Evolutionary conservation across 2,113 vertebrate genomes (phyloP), one percentile per base, ranked within the genome.

Genomic region (Xyliphius kryptos): DNA sequence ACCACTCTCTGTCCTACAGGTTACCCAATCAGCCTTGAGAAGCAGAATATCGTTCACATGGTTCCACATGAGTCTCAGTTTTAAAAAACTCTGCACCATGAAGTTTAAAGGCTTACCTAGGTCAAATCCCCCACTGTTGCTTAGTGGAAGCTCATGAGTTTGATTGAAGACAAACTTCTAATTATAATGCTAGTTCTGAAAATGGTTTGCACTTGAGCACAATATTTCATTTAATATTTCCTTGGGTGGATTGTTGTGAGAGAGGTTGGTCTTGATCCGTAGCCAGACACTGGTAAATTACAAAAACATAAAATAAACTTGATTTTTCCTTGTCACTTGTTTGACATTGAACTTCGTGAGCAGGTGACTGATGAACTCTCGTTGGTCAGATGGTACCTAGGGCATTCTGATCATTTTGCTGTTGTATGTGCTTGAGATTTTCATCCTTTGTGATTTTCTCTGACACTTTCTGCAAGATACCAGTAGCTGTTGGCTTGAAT

Each of bases 21-120:
- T 96, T 69, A 99, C 95, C 77, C 94, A 93, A 81, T 96, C 91
- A 57, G 85, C 82, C 49, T 89, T 91, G 0, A 93, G 92, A 61
- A 92, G 96, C 38, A 93, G 84, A 74, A 94, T 43, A 79, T 66
- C 1, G 74, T 76, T 61, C 84, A 79, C 36, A 66, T 76, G 75
- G 90, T 89, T 2, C 86, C 77, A n/a, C n/a, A n/a, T n/a, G 65
- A 84, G 70, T 1, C 83, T 80, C 71, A 89, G 84, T 5, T 85
- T 81, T 56, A 81, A 79, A n/a, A n/a, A n/a, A n/a, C n/a, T n/a
- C n/a, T n/a, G n/a, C n/a, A n/a, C n/a, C n/a, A n/a, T n/a, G n/a
- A n/a, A n/a, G n/a, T n/a, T n/a, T n/a, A n/a, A n/a, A n/a, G n/a
- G n/a, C n/a, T n/a, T n/a, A n/a, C n/a, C n/a, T n/a, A n/a, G n/a